Base-by-base conservation (phyloP, 2,113 vertebrate genomes). In the Alligator sinensis region DNA sequence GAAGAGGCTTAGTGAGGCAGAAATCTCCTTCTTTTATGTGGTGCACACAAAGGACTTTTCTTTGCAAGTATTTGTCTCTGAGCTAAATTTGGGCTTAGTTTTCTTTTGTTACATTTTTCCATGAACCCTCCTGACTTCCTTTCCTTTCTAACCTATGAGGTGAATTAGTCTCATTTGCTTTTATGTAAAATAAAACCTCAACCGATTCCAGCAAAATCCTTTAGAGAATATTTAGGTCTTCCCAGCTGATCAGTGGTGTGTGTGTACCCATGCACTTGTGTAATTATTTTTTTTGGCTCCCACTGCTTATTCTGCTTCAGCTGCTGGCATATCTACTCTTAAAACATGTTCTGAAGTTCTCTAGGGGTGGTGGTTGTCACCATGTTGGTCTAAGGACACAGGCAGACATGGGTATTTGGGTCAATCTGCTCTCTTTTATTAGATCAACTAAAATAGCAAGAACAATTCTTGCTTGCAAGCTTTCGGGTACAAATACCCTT, bases 21-120 rank as follows among this genome's bases (percentile, higher is more conserved):
- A 90, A 93, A 89, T 95, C 84, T 88, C 74, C 47, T 85, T 96
- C 59, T 87, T 86, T 63, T 82, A 61, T 91, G 64, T 25, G 86
- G 54, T 91, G 91, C 75, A 22, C 64, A 78, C 92, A 92, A 96
- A 94, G 88, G 84, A 84, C 85, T 94, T 89, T 84, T 80, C 77
- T 95, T 55, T 77, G 4, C 3, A 79, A 92, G 77, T 87, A 90
- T 93, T 91, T 94, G 38, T 87, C 75, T 58, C 79, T 64, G 77
- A 90, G 16, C 66, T 66, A 64, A 83, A 28, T 93, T 94, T 11
- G 47, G 25, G 30, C 78, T 81, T 81, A 87, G 59, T 61, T 91
- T 95, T 76, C 54, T 77, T 83, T 88, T 92, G 91, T 74, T 87
- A 17, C 79, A 2, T 62, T 82, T 80, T 74, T 90, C 55, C 81